Conservation (phyloP, 2,113 vertebrate species). For the Triplophysa siluroides region DNA sequence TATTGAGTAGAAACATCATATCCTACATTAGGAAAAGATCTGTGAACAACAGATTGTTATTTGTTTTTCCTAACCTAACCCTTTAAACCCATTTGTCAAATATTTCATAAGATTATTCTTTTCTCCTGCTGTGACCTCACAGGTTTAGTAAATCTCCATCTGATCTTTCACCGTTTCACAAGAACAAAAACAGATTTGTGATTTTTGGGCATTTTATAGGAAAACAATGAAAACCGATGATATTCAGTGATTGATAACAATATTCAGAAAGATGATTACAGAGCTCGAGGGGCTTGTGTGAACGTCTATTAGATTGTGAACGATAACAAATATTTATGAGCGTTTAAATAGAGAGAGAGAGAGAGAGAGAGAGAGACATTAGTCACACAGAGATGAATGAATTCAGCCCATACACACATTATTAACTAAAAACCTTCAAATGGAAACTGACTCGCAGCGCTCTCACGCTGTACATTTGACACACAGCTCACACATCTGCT, state of each 20-base stretch:
- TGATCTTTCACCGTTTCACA: neutral
- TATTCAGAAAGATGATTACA: neutral
- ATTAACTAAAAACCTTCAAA: no score
- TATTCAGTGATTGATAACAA: neutral
- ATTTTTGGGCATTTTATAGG: neutral
- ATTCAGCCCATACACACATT: no score
- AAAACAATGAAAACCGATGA: neutral
- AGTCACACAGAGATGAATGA: no score
- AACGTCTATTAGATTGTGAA: neutral
- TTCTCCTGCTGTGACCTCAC: neutral
- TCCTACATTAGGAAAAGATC: no score
- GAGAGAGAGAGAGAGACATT: neutral
- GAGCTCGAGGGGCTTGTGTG: neutral
- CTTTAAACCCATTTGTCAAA: no score
- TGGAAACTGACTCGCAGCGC: no score
- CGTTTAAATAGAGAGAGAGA: neutral
- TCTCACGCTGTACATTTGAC: no score
- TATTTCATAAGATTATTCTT: no score
- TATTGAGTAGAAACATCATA: neutral
- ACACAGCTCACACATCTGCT: no score
- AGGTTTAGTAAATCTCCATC: neutral
- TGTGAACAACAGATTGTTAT: no score
- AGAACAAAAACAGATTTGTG: neutral
- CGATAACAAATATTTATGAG: neutral
- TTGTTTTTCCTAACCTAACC: no score